These are phyloP conservation scores for Helicoverpa armigera DNA, from an alignment of 1,140 invertebrate genomes.

Conservation along the genomic window DNA sequence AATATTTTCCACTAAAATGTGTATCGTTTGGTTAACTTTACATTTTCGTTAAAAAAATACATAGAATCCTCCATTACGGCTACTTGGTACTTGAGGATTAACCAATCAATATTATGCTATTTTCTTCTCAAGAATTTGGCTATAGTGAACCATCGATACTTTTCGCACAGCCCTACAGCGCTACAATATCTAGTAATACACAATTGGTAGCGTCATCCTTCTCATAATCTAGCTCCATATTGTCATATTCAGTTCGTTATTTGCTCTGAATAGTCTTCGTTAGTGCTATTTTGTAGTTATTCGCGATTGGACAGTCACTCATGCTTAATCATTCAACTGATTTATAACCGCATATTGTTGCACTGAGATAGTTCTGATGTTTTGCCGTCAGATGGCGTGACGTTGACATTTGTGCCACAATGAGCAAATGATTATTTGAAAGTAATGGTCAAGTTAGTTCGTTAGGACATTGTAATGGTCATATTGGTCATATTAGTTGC, in stretches of 20 bases:
- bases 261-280: conserved; percentile 76
- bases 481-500: conserved; percentile 21
- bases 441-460: not conserved
- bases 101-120: too few relatives aligned
- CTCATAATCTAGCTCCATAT: conserved; percentile 65
- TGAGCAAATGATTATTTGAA: conserved; percentile 41
- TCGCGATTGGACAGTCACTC: conserved; percentile 69
- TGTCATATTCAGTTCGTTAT: conserved; percentile 62
- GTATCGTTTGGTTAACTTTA: too few relatives aligned
- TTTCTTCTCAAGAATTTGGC: too few relatives aligned
- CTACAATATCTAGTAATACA: conserved; percentile 50
- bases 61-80: too few relatives aligned
- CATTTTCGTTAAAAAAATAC: too few relatives aligned
- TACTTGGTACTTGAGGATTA: too few relatives aligned
- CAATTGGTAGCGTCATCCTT: conserved; percentile 59
- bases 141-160: too few relatives aligned
- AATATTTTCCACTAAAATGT: too few relatives aligned
- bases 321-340: conserved; percentile 68
- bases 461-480: not conserved
- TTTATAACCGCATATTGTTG: conserved; percentile 41
- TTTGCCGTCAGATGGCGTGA: conserved; percentile 26
- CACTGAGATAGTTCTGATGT: conserved; percentile 17
- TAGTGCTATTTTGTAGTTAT: conserved; percentile 74
- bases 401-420: conserved; percentile 32
- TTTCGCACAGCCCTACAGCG: not conserved